Percentiles rank a stretch among this genome's conserved stretches.
Evolutionary conservation across 2,113 vertebrate genomes (phyloP).

Genomic region (Xiphorhynchus elegans): DNA sequence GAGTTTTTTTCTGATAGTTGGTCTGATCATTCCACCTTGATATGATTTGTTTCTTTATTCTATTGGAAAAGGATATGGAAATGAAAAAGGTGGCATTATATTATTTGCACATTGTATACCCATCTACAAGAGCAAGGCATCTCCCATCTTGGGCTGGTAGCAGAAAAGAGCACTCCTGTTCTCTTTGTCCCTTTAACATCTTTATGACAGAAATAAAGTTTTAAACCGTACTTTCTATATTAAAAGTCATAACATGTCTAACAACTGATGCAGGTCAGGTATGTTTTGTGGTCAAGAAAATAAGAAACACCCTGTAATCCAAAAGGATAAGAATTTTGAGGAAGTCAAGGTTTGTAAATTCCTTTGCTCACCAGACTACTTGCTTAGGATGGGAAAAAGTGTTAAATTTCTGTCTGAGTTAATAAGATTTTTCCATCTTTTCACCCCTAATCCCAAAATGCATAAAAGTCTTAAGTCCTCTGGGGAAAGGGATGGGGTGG

Average conservation of each 20-base stretch:
- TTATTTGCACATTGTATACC: fast-evolving
- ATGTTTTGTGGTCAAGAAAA: not conserved
- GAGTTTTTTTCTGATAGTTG: not conserved
- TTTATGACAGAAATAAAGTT: not conserved
- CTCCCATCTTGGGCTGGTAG: not conserved
- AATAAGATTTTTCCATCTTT: not conserved
- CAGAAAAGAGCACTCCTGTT: not conserved
- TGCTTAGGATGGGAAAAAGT: not conserved
- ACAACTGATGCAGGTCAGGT: not conserved
- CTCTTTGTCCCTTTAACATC: fast-evolving
- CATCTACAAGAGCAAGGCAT: not conserved
- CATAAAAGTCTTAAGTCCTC: not conserved
- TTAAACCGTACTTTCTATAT: not conserved
- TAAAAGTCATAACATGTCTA: not conserved
- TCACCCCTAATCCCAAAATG: not conserved
- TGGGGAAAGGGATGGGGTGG: not conserved
- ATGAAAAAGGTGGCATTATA: not conserved
- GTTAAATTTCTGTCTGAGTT: not conserved
- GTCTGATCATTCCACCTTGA: not conserved
- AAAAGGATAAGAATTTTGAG: not conserved
- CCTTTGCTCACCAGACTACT: not conserved
- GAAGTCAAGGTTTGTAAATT: not conserved
- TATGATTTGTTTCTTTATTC: not conserved
- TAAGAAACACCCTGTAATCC: not conserved
- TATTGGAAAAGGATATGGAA: not conserved